Conservation (phyloP, 2,797 vertebrate species). For the Dryobates pubescens region DNA sequence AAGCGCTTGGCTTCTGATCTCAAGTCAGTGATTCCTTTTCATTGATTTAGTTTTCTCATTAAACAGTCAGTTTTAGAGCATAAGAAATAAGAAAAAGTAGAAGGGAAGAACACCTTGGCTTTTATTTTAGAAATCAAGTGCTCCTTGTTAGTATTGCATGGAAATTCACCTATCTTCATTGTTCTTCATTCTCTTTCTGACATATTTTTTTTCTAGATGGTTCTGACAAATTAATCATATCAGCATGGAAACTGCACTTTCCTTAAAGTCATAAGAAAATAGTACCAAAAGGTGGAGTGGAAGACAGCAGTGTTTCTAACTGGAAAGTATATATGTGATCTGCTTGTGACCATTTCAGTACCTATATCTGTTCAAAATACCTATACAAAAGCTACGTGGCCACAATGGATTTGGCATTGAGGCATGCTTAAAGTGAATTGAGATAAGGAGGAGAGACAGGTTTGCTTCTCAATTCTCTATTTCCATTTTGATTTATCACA, state of each 20-base stretch:
- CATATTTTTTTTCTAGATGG: not conserved
- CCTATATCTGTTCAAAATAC: not conserved
- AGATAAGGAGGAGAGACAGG: not conserved
- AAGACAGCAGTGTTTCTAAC: not conserved
- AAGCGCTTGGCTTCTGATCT: not conserved
- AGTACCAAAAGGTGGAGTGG: not conserved
- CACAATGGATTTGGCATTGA: not conserved
- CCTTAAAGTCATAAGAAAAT: not conserved
- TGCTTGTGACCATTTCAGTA: not conserved
- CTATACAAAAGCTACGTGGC: not conserved
- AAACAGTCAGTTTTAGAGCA: not conserved
- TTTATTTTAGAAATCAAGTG: not conserved
- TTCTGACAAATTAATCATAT: not conserved
- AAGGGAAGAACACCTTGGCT: not conserved
- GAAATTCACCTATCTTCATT: not conserved
- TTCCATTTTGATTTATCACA: conserved; percentile 35
- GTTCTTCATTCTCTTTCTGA: not conserved
- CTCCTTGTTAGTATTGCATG: not conserved
- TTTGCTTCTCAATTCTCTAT: not conserved
- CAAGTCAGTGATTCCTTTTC: not conserved
- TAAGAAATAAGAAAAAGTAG: not conserved
- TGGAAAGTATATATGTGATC: not conserved
- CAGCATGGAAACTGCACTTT: not conserved
- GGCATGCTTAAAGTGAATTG: not conserved
- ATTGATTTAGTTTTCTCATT: not conserved